Evolutionary conservation across 2,888 invertebrate species (phyloP), one percentile per base, ranked within the genome.

Genomic region (Mycogona germanica): DNA sequence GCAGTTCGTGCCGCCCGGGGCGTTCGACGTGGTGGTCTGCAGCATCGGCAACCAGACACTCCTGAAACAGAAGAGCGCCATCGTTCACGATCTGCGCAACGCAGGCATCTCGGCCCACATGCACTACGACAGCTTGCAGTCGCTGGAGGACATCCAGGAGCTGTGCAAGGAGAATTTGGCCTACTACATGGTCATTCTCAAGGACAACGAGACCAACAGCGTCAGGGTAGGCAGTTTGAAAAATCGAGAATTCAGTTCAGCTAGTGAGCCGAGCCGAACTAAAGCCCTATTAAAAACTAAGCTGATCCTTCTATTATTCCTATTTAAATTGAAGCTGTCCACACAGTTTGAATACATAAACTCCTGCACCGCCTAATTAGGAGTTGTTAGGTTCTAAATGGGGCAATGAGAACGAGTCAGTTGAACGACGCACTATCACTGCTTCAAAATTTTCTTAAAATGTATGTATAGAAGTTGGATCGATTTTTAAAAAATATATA

Each of bases 11-110:
- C 38, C 52, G 19, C 37, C 57, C 3, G 54, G 58, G 32, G 70
- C 72, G 17, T 72, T 79, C 21, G 82, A 85, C 64, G 78, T 80
- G 1, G 75, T 81, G 1, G 76, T 89, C 60, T 80, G 80, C 71
- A 78, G 76, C 7, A 66, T 84, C 56, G 74, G 76, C 45, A 74
- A 80, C 59, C 63, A 68, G 60, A 74, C 66, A 12, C 63, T 71
- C 65, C 55, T 67, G 17, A 68, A 78, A 42, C 73, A 77, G 32
- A 73, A 80, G 32, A 71, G 78, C 5, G 74, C 75, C 46, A 71
- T 73, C 64, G 73, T 62, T 69, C 76, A 67, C 38, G 76, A 81
- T 42, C 72, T 91, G 12, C 87, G 91, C 86, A 71, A 76, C 0
- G 75, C 77, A 1, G 85, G 84, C 1, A 75, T 84, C 52, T 74